Evolutionary conservation across 2,797 vertebrate genomes (phyloP).

Genomic region (Oreortyx pictus): DNA sequence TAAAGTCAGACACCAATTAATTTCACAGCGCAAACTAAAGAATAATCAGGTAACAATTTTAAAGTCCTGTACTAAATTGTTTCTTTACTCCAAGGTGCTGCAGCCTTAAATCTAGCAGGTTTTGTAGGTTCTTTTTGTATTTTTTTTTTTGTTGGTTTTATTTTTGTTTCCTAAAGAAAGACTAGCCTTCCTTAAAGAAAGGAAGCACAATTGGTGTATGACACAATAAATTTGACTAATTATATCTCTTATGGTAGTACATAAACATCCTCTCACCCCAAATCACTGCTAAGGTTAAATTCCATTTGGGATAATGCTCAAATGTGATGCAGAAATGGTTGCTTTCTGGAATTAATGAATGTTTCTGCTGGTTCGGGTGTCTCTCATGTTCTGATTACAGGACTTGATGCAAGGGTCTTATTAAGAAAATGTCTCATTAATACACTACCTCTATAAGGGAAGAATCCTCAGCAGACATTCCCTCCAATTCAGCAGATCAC

Average conservation of each 20-base stretch:
- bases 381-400: conserved; percentile 65
- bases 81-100: neutral
- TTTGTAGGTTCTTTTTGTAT: neutral
- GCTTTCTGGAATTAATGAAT: conserved; percentile 74
- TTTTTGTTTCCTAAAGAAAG: neutral
- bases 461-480: conserved; percentile 65
- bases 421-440: conserved; percentile 77
- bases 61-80: neutral
- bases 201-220: neutral
- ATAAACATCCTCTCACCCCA: conserved; percentile 22
- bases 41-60: conserved; percentile 41
- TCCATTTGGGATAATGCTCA: conserved; percentile 57
- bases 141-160: neutral
- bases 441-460: conserved; percentile 52
- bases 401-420: conserved; percentile 45
- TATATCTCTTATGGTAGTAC: neutral
- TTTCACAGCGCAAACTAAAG: conserved; percentile 48
- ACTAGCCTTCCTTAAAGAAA: neutral
- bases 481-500: conserved; percentile 59
- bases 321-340: conserved; percentile 69
- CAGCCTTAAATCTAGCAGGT: neutral
- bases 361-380: conserved; percentile 65
- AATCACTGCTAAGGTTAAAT: conserved; percentile 57
- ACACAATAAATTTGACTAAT: neutral
- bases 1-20: conserved; percentile 46